Conservation (phyloP, 2,797 vertebrate genomes). For the Sebastes oblongus region DNA sequence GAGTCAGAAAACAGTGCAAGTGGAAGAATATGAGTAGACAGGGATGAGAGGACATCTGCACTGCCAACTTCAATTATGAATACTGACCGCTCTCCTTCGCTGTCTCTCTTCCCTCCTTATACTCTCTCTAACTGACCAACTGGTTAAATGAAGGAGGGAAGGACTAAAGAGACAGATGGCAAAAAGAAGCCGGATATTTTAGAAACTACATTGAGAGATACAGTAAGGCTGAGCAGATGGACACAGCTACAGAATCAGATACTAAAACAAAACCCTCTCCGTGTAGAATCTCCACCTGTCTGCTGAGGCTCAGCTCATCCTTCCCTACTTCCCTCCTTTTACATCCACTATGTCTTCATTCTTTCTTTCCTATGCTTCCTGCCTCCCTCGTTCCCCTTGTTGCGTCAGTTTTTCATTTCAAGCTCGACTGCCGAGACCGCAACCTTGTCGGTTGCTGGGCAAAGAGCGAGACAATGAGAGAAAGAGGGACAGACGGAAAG, state of each 20-base stretch:
- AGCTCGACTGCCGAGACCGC: constrained; percentile 63
- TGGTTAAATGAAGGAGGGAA: constrained; percentile 29
- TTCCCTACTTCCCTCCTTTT: constrained; percentile 7
- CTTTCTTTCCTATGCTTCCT: constrained; percentile 31
- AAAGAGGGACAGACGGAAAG: constrained; percentile 12
- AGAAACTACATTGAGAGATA: constrained; percentile 19
- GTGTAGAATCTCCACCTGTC: constrained; percentile 35
- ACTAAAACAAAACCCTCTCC: constrained; percentile 25
- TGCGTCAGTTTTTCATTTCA: constrained; percentile 75
- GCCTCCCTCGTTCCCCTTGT: constrained; percentile 39
- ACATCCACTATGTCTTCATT: constrained; percentile 40
- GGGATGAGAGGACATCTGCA: constrained; percentile 59
- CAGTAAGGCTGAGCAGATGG: constrained; percentile 37
- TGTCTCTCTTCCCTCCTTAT: constrained; percentile 2
- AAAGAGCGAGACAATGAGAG: constrained; percentile 36
- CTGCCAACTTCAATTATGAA: constrained; percentile 68
- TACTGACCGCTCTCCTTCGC: constrained; percentile 39
- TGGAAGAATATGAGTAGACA: constrained; percentile 48
- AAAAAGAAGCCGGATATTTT: constrained; percentile 20
- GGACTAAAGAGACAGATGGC: constrained; percentile 48
- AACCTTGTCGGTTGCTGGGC: constrained; percentile 46
- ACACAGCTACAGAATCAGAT: constrained; percentile 26
- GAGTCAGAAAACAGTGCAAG: constrained; percentile 30
- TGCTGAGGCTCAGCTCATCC: constrained; percentile 24
- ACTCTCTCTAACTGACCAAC: constrained; percentile 47